Evolutionary conservation across 2,113 vertebrate genomes (phyloP), one percentile per base, ranked within the genome.

Genomic region (Stictonetta naevosa): DNA sequence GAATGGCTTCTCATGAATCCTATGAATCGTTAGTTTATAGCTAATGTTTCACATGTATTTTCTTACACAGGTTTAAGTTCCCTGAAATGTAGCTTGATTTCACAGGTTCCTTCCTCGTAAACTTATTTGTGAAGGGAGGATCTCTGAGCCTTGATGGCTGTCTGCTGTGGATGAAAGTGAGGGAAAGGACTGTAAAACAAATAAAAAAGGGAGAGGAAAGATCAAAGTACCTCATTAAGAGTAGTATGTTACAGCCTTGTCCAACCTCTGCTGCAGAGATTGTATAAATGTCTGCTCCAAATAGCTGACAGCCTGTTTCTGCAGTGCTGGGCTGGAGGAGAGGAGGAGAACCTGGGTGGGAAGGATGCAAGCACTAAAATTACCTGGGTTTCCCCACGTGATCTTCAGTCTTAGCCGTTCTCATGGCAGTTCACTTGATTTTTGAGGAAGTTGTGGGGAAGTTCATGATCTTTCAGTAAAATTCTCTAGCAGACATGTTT

Each of bases 221-320:
- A 79, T 96, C 78, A 95, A 97, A 98, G 88, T 83, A 82, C 89
- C 86, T 95, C 75, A 67, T 95, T 88, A 88, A 88, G 29, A 83
- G 88, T 60, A n/a, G 36, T 53, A 48, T 3, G 3, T 92, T 94
- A 80, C 56, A 95, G 67, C 25, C 75, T 83, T 76, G 42, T 90
- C 69, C 64, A 88, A 81, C 76, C 82, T 83, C 84, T 88, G 73
- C 69, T 66, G 77, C 85, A 92, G 84, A 96, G 81, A 83, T 78
- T 92, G 62, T 34, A n/a, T 18, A 46, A 34, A 31, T 26, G 13
- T 77, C 90, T 96, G 91, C 73, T 84, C 88, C 85, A 86, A 86
- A 11, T 91, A 96, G 89, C 92, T 68, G 75, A 87, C 75, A 89
- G 36, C 77, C 74, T 83, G 38, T 68, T 83, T 77, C 85, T 91